These are phyloP conservation scores for Loriculus beryllinus DNA, from an alignment of 2,797 vertebrate species.

Conservation along the genomic window DNA sequence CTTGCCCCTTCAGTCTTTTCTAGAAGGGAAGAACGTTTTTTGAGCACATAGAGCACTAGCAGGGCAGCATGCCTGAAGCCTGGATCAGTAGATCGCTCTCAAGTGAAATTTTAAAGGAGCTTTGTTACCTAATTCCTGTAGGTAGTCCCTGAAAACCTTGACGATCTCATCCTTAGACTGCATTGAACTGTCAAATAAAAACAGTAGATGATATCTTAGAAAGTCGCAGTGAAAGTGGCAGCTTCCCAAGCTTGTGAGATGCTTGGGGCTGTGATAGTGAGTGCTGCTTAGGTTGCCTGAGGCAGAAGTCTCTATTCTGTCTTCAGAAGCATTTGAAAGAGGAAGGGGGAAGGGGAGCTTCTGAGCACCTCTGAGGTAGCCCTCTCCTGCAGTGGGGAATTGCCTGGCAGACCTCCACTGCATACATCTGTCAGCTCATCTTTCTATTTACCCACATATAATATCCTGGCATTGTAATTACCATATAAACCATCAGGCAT, in stretches of 20 bases:
- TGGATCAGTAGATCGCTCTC: background rate
- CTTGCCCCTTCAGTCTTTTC: background rate
- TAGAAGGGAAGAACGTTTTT: background rate
- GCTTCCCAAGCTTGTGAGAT: background rate
- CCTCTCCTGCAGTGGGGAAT: background rate
- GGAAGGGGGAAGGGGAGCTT: background rate
- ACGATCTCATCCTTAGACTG: background rate
- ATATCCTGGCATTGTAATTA: background rate
- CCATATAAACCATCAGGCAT: background rate
- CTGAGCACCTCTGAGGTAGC: background rate
- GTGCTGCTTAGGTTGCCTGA: background rate
- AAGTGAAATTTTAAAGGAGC: background rate
- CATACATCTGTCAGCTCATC: background rate
- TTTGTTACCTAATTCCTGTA: background rate
- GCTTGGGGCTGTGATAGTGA: background rate
- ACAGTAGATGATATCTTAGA: background rate
- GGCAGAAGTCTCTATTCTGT: background rate
- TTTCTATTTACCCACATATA: fast-evolving
- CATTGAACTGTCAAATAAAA: background rate
- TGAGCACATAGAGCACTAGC: background rate
- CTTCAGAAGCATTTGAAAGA: background rate
- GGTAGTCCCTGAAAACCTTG: background rate
- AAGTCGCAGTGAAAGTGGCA: background rate
- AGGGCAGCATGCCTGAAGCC: background rate
- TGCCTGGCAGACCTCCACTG: background rate